Evolutionary conservation across 2,888 invertebrate genomes (phyloP), one percentile per base, ranked within the genome.

Genomic region (Didymodactylos carnosus): DNA sequence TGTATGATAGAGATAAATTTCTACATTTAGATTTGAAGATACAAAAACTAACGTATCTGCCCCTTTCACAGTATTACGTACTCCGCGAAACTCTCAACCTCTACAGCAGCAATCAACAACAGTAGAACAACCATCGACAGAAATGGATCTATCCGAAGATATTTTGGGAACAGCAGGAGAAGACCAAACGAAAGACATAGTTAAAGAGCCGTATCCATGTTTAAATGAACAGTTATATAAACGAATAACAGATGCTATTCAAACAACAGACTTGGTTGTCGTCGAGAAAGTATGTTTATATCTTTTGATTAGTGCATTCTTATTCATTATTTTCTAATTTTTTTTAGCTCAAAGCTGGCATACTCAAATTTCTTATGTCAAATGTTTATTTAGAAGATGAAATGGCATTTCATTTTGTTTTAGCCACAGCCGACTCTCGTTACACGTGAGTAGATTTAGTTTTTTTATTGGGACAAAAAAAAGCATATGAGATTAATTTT

Each of bases 371-470:
- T 79, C 86, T 94, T 73, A 87, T 88, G 70, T 87, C 88, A 77
- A 91, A 91, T 71, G 87, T 91, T 51, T 89, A 92, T 79, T 86
- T 87, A 39, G 88, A 89, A 79, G 86, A 87, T 35, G 90, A 91
- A 75, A 87, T 90, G 39, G 86, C 91, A 29, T 84, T 89, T 76
- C 89, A 90, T 73, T 85, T 92, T 75, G 88, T 93, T 13, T 88
- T 94, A 10, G 92, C 91, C 3, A 90, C 91, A 0, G 89, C 93
- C 0, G 94, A 94, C 80, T 91, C 92, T 0, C 86, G 93, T 76
- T 83, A 84, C 76, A 80, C 80, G 82, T 82, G 71, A 71, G 77
- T 72, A 27, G 53, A 27, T 35, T 72, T n/a, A 39, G 51, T 27
- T 62, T 49, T 29, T 49, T n/a, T 16, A 16, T 27, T 10, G 19